phyloP scores from a whole-genome alignment of 2,113 vertebrate species.

The Daphoenositta chrysoptera region DNA sequence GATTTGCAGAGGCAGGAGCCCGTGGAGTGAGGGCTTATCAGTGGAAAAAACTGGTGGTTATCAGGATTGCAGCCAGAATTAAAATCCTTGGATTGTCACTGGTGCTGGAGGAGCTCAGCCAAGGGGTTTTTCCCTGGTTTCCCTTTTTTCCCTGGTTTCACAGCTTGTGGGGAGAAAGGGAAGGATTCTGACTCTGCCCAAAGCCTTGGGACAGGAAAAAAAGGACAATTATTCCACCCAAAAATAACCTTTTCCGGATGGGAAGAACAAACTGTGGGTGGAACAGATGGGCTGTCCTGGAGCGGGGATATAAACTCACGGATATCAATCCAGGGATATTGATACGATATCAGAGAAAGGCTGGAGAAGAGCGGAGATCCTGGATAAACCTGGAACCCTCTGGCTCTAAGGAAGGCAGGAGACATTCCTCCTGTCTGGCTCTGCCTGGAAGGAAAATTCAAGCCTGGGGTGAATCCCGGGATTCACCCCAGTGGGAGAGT shows the following conservation, averaged over 20 bases:
- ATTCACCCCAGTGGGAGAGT: background rate
- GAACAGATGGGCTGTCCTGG: background rate
- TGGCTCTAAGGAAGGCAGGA: background rate
- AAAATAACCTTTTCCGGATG: background rate
- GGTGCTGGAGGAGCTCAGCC: background rate
- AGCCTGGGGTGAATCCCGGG: background rate
- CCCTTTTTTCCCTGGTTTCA: background rate
- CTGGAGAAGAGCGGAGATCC: background rate
- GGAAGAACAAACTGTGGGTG: background rate
- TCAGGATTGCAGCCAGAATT: background rate
- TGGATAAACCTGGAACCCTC: background rate
- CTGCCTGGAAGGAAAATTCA: background rate
- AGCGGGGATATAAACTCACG: background rate
- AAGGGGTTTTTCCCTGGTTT: background rate
- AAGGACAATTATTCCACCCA: background rate
- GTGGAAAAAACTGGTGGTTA: background rate
- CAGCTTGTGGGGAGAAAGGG: background rate
- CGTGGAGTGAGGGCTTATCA: background rate
- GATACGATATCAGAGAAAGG: no score
- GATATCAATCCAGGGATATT: rapidly evolving
- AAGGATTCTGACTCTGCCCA: background rate
- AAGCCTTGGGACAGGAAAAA: background rate
- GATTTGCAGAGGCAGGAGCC: background rate
- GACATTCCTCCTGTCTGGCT: background rate
- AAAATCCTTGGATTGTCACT: background rate